Evolutionary conservation across 1,140 invertebrate genomes (phyloP), one percentile per base, ranked within the genome.

Genomic region (Leptopilina clavipes): DNA sequence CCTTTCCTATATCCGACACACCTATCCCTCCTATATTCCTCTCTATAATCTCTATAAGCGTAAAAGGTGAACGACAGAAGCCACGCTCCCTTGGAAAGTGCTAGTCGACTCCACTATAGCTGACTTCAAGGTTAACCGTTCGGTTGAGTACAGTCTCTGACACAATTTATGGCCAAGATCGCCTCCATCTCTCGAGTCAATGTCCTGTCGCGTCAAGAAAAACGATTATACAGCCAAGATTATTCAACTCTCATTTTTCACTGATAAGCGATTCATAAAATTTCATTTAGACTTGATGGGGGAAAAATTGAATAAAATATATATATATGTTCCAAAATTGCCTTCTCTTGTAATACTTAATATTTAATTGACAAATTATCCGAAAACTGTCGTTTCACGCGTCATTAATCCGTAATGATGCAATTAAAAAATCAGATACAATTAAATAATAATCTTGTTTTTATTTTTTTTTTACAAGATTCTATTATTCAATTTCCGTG

Each of bases 51-150:
- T 52, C 48, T 65, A 37, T 22, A 59, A 59, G 25, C 59, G 70
- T 70, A 56, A 48, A 76, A 73, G 74, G 77, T 76, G 74, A 75
- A 74, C 77, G 74, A 72, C 19, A 22, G 19, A 70, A 59, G 22
- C 56, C 44, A 54, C 44, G 25, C 56, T 78, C 77, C 77, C 73
- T 70, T 70, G 72, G 73, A 77, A 80, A 77, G 70, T 19, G 54
- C 17, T 25, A 73, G 78, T 43, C 71, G 56, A 44, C 56, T 65
- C 19, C 65, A 43, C 11, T 44, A 45, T 70, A 79, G 80, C 77
- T 76, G 77, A 81, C 83, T 83, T 86, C 85, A 86, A 86, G 85
- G 85, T 83, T 85, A 86, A 84, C 82, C 85, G 78, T 86, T 84
- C 84, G 81, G 79, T 70, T 65, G 72, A 44, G 83, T 86, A 86